Conservation (phyloP, 2,113 vertebrate genomes). For the Aldabrachelys gigantea region DNA sequence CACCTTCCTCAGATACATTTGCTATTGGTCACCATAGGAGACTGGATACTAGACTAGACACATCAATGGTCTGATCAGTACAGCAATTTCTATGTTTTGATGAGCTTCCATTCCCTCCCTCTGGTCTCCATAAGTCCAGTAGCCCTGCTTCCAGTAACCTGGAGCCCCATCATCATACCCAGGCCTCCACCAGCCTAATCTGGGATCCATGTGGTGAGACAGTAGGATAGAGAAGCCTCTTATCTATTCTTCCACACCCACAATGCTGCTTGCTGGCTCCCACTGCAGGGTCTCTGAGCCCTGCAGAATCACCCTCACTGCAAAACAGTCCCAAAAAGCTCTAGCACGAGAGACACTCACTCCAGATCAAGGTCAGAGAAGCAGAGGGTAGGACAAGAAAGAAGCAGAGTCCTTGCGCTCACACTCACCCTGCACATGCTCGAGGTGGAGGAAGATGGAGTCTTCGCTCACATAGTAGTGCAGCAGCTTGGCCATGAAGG, state of each 20-base stretch:
- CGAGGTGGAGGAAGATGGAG: conserved; percentile 93
- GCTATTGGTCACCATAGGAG: not conserved
- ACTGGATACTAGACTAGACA: not conserved
- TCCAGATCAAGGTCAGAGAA: not conserved
- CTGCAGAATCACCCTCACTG: not conserved
- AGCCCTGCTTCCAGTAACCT: not conserved
- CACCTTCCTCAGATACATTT: not conserved
- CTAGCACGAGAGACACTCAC: not conserved
- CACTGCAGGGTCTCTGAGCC: not conserved
- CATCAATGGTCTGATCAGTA: not conserved
- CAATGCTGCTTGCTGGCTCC: not conserved
- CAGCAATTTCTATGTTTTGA: not conserved
- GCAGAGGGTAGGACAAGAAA: not conserved
- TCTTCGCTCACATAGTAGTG: conserved; percentile 94
- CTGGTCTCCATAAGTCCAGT: not conserved
- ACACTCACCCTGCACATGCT: conserved; percentile 90
- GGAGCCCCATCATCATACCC: not conserved
- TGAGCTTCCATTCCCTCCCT: not conserved
- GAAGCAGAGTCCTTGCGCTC: not conserved
- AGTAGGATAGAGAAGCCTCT: not conserved
- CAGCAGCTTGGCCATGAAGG: conserved; percentile 94
- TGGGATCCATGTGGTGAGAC: too few relatives aligned
- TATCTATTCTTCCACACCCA: not conserved
- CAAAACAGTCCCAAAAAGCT: not conserved
- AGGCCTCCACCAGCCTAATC: not conserved